Evolutionary conservation across 2,113 vertebrate species (phyloP).

Genomic region (Peromyscus maniculatus): DNA sequence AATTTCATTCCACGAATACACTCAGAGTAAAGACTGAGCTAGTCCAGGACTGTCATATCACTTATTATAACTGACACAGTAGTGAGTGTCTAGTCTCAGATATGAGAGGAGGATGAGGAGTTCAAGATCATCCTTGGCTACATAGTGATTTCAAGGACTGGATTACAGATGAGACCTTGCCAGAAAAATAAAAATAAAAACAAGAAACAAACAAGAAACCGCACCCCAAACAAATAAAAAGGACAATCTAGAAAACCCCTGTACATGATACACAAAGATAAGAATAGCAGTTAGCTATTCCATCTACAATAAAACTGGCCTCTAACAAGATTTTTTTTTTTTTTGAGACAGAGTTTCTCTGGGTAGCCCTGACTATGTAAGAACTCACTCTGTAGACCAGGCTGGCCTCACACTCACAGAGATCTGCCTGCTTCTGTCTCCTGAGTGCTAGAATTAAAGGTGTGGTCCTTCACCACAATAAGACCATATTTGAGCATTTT

Average conservation of each 20-base stretch:
- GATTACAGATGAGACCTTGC: background rate
- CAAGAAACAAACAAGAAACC: background rate
- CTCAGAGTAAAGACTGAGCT: constrained; percentile 41
- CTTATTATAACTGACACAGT: background rate
- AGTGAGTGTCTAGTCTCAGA: background rate
- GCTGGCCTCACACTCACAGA: background rate
- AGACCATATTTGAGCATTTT: background rate
- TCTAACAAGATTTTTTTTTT: background rate
- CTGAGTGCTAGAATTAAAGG: background rate
- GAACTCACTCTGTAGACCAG: no score
- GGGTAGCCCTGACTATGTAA: background rate
- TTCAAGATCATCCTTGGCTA: background rate
- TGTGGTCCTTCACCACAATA: background rate
- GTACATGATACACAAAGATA: constrained; percentile 36
- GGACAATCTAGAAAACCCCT: background rate
- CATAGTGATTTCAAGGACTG: background rate
- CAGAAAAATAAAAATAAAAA: background rate
- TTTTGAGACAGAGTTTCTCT: background rate
- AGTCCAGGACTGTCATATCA: background rate
- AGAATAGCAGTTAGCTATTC: background rate
- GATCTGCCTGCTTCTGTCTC: no score
- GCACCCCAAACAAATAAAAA: background rate
- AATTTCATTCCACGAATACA: constrained; percentile 1
- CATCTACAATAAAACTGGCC: background rate
- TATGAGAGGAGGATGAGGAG: background rate